Percentiles rank a stretch among this genome's conserved stretches.
Conservation (phyloP, 2,113 vertebrate species). For the Centropus bengalensis region DNA sequence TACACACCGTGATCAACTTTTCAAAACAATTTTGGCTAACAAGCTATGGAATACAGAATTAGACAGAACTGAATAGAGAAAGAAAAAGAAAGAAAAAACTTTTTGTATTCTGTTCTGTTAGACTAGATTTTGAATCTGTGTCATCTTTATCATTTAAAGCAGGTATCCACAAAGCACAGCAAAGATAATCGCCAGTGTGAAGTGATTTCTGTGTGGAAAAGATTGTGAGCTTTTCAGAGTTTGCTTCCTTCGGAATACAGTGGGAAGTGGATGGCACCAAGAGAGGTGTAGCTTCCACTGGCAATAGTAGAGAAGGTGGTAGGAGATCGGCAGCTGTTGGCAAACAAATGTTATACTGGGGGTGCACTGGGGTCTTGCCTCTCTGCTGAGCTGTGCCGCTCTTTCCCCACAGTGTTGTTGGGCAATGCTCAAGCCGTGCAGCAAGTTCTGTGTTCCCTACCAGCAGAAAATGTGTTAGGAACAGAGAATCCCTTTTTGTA, state of each 20-base stretch:
- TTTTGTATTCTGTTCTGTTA: neutral
- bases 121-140: neutral
- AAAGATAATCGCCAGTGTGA: neutral
- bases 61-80: neutral
- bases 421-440: neutral
- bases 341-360: neutral
- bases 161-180: neutral
- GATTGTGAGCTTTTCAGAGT: slow-evolving; percentile 25
- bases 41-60: neutral
- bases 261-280: neutral
- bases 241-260: neutral
- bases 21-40: neutral
- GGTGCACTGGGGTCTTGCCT: neutral
- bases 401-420: neutral
- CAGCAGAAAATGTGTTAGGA: neutral
- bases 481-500: neutral
- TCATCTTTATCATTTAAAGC: neutral
- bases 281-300: neutral
- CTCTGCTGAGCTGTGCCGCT: fast-evolving
- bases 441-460: neutral
- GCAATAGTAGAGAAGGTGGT: neutral
- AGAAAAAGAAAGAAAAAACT: neutral
- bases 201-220: neutral
- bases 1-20: neutral
- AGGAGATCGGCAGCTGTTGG: neutral